Base-by-base conservation (phyloP, 2,113 vertebrate species). In the Stictonetta naevosa region DNA sequence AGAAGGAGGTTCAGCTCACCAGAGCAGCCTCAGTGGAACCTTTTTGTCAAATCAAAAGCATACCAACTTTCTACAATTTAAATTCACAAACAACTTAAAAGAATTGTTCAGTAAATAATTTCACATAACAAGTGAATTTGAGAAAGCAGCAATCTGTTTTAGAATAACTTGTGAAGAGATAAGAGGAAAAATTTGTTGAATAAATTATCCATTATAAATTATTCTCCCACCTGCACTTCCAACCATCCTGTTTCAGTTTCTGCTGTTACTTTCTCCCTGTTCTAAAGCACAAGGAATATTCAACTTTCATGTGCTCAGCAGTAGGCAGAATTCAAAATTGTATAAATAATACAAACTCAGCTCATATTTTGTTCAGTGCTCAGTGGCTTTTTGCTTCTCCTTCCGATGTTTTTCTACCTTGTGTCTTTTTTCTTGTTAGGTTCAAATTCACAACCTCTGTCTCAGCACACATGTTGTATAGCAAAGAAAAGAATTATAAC, bases 251-350 rank as follows among this genome's bases (percentile, higher is more conserved):
- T 91, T 96, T 97, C 95, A 92, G 10, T 94, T 96, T 97, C 68
- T 95, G 72, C 83, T 96, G 44, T 84, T 96, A 92, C 89, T 92
- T 93, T 91, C 86, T 96, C 95, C 88, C 89, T 73, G 8, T 88
- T 88, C 68, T 84, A 72, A 91, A 89, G 76, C 88, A 96, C 93
- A 95, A 94, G 92, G 89, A 96, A 95, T 94, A 90, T 96, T 92
- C 93, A 82, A 83, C 95, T 97, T 97, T 96, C 88, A 88, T 97
- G 94, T 88, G 88, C 92, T 96, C 86, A 71, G 96, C 96, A 98
- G 95, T 96, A 96, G 93, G 91, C 94, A 96, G 97, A 97, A 96
- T 94, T 97, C 93, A 97, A 97, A 98, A 96, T 92, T 90, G 76
- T 92, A 96, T 93, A 96, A 97, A 96, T 94, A 87, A 92, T 90